A percentile compares a stretch with the other conserved stretches of the same genome.
Evolutionary conservation across 2,797 vertebrate genomes (phyloP).

Genomic region (Hipposideros larvatus): DNA sequence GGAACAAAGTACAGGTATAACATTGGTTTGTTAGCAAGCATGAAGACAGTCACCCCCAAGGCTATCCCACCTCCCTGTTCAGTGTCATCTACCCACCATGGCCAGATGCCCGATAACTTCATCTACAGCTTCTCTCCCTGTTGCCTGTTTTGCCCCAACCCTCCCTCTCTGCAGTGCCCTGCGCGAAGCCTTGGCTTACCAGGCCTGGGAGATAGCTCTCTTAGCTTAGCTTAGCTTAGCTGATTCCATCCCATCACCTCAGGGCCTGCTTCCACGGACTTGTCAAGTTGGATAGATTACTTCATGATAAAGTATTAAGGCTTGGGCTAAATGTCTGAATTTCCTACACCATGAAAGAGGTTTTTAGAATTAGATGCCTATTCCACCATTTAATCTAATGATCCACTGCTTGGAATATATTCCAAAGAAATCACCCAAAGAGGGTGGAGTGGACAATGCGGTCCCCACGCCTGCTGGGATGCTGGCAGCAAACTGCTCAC

Average conservation of each 20-base stretch:
- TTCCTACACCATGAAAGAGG: not conserved
- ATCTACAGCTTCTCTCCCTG: not conserved
- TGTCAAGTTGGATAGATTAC: not conserved
- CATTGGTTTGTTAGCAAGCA: not conserved
- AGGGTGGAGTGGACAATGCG: not conserved
- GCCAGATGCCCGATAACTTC: not conserved
- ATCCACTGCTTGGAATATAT: not conserved
- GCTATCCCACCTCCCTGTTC: not conserved
- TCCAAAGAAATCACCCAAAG: not conserved
- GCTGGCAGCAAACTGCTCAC: not conserved
- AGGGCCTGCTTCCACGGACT: not conserved
- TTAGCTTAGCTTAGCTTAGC: no score
- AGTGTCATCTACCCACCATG: no score
- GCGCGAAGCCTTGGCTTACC: not conserved
- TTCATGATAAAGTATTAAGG: not conserved
- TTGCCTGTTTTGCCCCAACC: rapidly evolving
- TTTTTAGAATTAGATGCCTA: not conserved
- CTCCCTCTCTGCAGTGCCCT: not conserved
- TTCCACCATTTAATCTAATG: not conserved
- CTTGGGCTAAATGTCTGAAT: not conserved
- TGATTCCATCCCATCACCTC: not conserved
- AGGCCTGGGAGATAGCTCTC: rapidly evolving
- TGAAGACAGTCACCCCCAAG: not conserved
- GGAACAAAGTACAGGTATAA: not conserved
- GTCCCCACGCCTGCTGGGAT: not conserved